Evolutionary conservation across 2,888 invertebrate species (phyloP), one percentile per base, ranked within the genome.

Genomic region (Drosophila nigricruria): DNA sequence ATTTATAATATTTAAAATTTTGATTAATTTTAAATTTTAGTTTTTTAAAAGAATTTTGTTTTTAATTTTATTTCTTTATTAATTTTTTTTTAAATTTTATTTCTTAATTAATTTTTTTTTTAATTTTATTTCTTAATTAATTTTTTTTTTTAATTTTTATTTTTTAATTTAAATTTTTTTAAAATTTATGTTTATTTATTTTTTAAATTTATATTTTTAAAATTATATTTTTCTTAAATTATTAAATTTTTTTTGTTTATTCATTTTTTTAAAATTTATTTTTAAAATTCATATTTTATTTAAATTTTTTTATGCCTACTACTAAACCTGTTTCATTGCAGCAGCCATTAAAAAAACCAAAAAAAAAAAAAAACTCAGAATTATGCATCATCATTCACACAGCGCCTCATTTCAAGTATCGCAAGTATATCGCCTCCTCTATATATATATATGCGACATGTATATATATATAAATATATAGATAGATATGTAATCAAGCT

Each of bases 251-350:
- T 16, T 38, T 12, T 38, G 14, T 43, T 23, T 43, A 1, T 43
- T 45, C 1, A 9, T 45, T 4, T 4, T 3, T 9, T 45, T 25
- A 4, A 8, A 14, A 14, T 43, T 45, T 16, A 16, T 14, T 18
- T 4, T 18, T 18, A 14, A 14, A 23, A 8, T 43, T 25, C 16
- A 25, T 45, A 66, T 45, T 10, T 18, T 12, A 5, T 20, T 20
- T 50, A 12, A 3, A 23, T 23, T 18, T 25, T 56, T 40, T 42
- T 47, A 16, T 65, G 61, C 65, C 71, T 70, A 70, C 47, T 87
- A 84, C 82, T 89, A 77, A 88, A 89, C 66, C 62, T 73, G 72
- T 84, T 88, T 84, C 89, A 88, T 84, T 84, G 56, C 84, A 84
- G 84, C 79, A 43, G 40, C 66, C 71, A 79, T 70, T 45, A 53